Percentiles rank a stretch among this genome's conserved stretches.
These are phyloP conservation scores for Lophura nycthemera DNA, from an alignment of 2,113 vertebrate genomes.

Conservation along the genomic window DNA sequence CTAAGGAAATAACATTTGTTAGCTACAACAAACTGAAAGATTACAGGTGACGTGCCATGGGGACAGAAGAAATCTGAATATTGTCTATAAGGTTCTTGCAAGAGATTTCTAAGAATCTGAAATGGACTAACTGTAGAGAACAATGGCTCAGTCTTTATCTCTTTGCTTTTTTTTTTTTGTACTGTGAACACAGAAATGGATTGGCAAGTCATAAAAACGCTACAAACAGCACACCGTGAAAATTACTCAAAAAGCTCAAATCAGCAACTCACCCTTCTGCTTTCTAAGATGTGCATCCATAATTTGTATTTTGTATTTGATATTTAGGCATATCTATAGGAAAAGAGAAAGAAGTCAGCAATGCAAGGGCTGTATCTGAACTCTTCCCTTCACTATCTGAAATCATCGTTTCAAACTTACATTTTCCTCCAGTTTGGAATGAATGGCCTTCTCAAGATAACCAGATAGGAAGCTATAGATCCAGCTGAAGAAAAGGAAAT, in stretches of 20 bases:
- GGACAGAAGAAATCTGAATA: neutral
- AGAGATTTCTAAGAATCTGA: neutral
- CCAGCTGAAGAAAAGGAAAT: constrained; percentile 44
- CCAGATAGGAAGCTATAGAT: constrained; percentile 67
- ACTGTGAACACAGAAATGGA: neutral
- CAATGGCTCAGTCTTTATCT: neutral
- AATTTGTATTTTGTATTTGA: constrained; percentile 42
- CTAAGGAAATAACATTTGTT: neutral
- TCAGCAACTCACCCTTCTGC: constrained; percentile 63
- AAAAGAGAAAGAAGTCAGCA: neutral
- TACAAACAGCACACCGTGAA: neutral
- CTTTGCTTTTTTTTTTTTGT: neutral
- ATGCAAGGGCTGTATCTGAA: neutral
- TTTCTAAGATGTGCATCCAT: constrained; percentile 63
- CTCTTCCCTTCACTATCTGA: neutral
- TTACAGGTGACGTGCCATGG: neutral
- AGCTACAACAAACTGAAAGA: neutral
- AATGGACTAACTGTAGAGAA: neutral
- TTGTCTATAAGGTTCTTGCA: neutral
- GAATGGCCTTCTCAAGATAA: constrained; percentile 71
- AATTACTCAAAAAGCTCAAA: neutral
- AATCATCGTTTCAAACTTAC: constrained; percentile 53
- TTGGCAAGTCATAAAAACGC: neutral
- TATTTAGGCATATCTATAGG: constrained; percentile 61
- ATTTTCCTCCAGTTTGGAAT: constrained; percentile 62